Conservation (phyloP, 2,113 vertebrate genomes). For the Paedocypris sp. region DNA sequence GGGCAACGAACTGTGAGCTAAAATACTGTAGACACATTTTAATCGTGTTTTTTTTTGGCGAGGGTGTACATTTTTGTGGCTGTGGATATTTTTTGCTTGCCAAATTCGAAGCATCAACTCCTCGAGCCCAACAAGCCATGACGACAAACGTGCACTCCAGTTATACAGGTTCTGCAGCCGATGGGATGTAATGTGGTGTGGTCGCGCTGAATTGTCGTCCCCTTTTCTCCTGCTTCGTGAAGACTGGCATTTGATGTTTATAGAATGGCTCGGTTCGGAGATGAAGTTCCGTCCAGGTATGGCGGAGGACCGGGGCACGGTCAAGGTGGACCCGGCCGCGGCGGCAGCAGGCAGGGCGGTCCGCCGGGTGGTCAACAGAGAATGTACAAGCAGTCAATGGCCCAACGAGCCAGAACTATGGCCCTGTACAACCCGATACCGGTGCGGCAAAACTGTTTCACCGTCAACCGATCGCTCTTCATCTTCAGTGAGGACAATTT, state of each 20-base stretch:
- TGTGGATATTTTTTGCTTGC: neutral
- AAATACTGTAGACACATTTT: neutral
- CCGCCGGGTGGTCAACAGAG: constrained; percentile 72
- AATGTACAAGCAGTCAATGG: constrained; percentile 96
- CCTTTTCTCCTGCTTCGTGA: constrained; percentile 70
- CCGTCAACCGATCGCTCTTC: constrained; percentile 95
- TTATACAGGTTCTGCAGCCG: constrained; percentile 59
- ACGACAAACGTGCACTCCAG: constrained; percentile 35
- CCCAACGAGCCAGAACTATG: constrained; percentile 95
- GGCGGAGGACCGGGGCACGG: constrained; percentile 68
- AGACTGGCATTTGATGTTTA: constrained; percentile 74
- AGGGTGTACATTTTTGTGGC: neutral
- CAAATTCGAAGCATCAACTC: constrained; percentile 3
- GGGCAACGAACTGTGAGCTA: constrained; percentile 28
- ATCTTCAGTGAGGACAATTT: constrained; percentile 98
- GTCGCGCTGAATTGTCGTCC: constrained; percentile 62
- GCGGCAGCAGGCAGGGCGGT: constrained; percentile 68
- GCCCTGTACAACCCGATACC: constrained; percentile 96
- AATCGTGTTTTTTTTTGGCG: constrained; percentile 5
- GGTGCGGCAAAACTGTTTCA: constrained; percentile 95
- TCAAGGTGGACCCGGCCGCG: constrained; percentile 63
- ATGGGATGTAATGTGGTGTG: constrained; percentile 80
- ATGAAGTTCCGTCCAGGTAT: constrained; percentile 81
- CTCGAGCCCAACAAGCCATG: constrained; percentile 23
- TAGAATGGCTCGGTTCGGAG: constrained; percentile 87